Conservation (phyloP, 2,888 invertebrate genomes). For the Drosophila eohydei region DNA sequence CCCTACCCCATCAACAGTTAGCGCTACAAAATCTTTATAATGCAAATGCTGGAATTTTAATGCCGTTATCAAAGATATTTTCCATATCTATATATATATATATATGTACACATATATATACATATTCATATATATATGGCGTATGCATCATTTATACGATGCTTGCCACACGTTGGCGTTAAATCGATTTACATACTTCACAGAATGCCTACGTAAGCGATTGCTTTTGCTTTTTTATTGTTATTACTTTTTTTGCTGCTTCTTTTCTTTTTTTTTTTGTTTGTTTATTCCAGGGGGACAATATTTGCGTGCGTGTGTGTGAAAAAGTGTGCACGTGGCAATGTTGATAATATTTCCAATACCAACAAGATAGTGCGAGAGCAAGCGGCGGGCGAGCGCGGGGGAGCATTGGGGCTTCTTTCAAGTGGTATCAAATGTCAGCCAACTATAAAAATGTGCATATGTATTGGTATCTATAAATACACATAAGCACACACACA, state of each 20-base stretch:
- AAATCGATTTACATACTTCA: conserved; percentile 75
- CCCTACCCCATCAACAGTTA: no score
- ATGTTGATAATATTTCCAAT: conserved; percentile 53
- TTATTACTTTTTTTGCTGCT: conserved; percentile 30
- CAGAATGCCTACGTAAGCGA: conserved; percentile 71
- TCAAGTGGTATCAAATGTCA: conserved; percentile 71
- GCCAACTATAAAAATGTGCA: conserved; percentile 67
- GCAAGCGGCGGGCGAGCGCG: not conserved
- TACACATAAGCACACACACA: not conserved
- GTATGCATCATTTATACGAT: conserved; percentile 52
- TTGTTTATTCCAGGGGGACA: conserved; percentile 49
- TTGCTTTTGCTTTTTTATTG: conserved; percentile 47
- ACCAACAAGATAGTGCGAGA: conserved; percentile 19
- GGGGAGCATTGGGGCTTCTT: conserved; percentile 23
- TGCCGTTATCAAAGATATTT: conserved; percentile 59
- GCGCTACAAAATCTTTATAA: conserved; percentile 41
- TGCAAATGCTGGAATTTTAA: conserved; percentile 66
- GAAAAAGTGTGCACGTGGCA: conserved; percentile 42
- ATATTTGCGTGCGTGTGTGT: conserved; percentile 23
- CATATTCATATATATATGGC: not conserved
- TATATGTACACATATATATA: not conserved
- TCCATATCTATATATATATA: conserved; percentile 18
- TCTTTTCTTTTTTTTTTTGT: conserved; percentile 15
- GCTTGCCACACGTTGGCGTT: conserved; percentile 51
- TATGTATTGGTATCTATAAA: conserved; percentile 10